These are phyloP conservation scores for Stenolophus ochropezus DNA, from an alignment of 2,888 invertebrate species.

Conservation along the genomic window DNA sequence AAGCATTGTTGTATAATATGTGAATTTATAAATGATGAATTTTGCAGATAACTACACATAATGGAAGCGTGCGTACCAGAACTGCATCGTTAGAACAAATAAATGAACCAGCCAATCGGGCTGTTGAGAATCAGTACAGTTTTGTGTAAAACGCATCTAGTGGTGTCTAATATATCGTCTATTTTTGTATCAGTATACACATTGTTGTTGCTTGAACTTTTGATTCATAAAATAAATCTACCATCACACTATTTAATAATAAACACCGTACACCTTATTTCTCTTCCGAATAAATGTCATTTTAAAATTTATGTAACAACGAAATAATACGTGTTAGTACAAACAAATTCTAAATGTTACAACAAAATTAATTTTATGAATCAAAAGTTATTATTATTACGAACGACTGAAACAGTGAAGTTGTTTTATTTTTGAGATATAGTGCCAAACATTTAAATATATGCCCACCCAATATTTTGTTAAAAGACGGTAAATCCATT, in stretches of 20 bases:
- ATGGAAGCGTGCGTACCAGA: conserved; percentile 87
- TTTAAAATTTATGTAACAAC: background rate
- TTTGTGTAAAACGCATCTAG: conserved; percentile 75
- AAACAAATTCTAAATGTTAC: background rate
- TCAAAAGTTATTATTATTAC: conserved; percentile 7
- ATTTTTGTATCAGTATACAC: conserved; percentile 44
- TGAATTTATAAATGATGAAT: background rate
- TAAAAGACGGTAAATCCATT: conserved; percentile 10
- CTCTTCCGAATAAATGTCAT: background rate
- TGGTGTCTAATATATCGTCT: conserved; percentile 47
- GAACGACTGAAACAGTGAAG: conserved; percentile 38
- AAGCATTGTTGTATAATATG: background rate
- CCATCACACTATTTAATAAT: background rate
- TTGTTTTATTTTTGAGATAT: conserved; percentile 28
- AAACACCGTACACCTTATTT: background rate
- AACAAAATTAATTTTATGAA: background rate
- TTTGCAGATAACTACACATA: conserved; percentile 82
- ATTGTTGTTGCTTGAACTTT: conserved; percentile 25
- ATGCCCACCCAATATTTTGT: conserved; percentile 5
- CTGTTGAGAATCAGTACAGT: conserved; percentile 90
- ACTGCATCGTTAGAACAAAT: conserved; percentile 83
- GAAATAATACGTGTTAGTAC: background rate
- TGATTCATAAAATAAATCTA: conserved; percentile 28
- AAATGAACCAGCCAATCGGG: conserved; percentile 75
- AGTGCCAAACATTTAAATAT: conserved; percentile 21